Conservation (phyloP, 1,140 invertebrate genomes). For the Saxidomus purpurata region DNA sequence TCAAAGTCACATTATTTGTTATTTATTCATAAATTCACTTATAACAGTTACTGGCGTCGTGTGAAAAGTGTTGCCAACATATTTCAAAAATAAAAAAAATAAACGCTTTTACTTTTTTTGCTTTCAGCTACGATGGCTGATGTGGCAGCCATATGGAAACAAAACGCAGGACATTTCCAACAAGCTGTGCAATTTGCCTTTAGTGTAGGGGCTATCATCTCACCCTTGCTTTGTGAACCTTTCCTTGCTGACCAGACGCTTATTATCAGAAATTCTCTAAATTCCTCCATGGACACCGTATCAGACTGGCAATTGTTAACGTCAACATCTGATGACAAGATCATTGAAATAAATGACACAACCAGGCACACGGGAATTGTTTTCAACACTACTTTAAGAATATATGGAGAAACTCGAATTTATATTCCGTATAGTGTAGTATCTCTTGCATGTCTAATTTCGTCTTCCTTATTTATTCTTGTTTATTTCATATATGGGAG, state of each 20-base stretch:
- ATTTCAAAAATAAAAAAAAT: too few species aligned
- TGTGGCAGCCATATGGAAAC: slow-evolving; percentile 27
- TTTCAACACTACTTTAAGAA: background rate
- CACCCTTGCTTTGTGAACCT: slow-evolving; percentile 7
- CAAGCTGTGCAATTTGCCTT: slow-evolving; percentile 37
- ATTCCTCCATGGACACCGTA: background rate
- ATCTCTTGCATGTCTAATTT: background rate
- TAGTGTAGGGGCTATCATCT: slow-evolving; percentile 41
- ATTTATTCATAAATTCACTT: too few species aligned
- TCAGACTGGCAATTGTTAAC: background rate
- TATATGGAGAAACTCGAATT: slow-evolving; percentile 7
- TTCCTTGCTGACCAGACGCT: background rate
- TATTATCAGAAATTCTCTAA: background rate
- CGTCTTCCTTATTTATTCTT: background rate
- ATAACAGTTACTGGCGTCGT: too few species aligned
- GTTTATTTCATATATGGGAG: background rate
- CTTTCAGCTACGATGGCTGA: background rate
- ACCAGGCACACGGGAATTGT: background rate
- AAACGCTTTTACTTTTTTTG: too few species aligned
- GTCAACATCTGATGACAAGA: background rate
- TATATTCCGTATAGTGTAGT: background rate
- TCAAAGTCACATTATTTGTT: too few species aligned
- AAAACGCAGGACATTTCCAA: slow-evolving; percentile 21
- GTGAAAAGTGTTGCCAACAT: too few species aligned
- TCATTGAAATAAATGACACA: background rate